These are phyloP conservation scores for Aspidoscelis tigris DNA, from an alignment of 2,113 vertebrate genomes.

Conservation along the genomic window DNA sequence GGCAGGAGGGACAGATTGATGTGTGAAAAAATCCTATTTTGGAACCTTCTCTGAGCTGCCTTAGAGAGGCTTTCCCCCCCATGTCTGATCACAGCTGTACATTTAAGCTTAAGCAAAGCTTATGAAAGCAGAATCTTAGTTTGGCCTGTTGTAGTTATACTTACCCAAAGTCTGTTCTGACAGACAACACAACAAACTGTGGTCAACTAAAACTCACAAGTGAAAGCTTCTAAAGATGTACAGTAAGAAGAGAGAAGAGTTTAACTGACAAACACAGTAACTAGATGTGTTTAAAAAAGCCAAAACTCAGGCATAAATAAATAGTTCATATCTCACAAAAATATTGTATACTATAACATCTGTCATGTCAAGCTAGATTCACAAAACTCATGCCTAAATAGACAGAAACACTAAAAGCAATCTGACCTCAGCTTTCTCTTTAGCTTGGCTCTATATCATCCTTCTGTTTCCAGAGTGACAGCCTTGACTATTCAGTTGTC, in stretches of 20 bases:
- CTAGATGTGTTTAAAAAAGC: not conserved
- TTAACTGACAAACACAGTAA: not conserved
- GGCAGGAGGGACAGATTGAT: too few species aligned
- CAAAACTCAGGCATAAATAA: not conserved
- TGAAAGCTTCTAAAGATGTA: not conserved
- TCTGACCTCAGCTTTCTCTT: slow-evolving; percentile 20
- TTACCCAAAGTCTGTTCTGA: not conserved
- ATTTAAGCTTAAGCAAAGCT: too few species aligned
- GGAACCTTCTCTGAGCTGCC: too few species aligned
- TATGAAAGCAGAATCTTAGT: not conserved
- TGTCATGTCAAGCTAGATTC: slow-evolving; percentile 17
- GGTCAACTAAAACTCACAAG: not conserved
- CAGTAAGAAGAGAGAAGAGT: not conserved
- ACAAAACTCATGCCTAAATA: slow-evolving; percentile 31
- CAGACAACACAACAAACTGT: not conserved
- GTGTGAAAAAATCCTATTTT: too few species aligned
- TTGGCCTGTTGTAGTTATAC: too few species aligned
- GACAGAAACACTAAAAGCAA: not conserved
- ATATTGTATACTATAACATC: not conserved
- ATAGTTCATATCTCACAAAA: not conserved
- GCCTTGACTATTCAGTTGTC: slow-evolving; percentile 62
- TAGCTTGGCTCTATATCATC: slow-evolving; percentile 39
- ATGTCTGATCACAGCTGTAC: too few species aligned
- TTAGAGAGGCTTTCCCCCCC: too few species aligned
- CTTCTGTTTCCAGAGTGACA: slow-evolving; percentile 54